A percentile compares a stretch with the other conserved stretches of the same genome.
phyloP scores from a whole-genome alignment of 2,797 vertebrate species.

The Sebastes steindachneri region DNA sequence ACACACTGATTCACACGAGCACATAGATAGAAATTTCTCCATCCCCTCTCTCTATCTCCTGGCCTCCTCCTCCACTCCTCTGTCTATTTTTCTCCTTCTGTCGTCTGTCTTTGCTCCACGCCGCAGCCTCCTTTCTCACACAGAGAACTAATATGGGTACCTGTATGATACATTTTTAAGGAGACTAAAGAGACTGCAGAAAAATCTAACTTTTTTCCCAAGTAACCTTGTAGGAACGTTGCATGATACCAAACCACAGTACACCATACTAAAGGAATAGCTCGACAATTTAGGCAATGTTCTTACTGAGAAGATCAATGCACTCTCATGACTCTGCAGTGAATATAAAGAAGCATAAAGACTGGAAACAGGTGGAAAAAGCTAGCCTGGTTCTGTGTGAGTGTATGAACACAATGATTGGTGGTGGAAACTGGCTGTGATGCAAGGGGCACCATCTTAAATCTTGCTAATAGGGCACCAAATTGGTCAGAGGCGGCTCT shows the following conservation, averaged over 20 bases:
- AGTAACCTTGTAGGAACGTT: neutral
- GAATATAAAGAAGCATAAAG: neutral
- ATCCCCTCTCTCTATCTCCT: neutral
- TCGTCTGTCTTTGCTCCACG: neutral
- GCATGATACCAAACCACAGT: neutral
- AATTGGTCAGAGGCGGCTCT: neutral
- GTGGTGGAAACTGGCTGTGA: neutral
- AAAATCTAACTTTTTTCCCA: neutral
- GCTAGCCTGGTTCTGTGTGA: neutral
- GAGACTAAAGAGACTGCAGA: neutral
- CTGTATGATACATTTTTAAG: neutral
- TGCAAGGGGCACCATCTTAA: neutral
- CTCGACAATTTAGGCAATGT: neutral
- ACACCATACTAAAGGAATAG: neutral
- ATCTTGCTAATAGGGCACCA: neutral
- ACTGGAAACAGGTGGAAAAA: too few relatives aligned
- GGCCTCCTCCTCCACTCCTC: neutral
- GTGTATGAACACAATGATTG: neutral
- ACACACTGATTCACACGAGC: conserved; percentile 7
- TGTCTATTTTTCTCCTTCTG: neutral
- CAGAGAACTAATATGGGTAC: neutral
- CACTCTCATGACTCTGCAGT: neutral
- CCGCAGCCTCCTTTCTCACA: neutral
- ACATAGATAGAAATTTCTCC: neutral
- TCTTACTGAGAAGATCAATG: neutral